Evolutionary conservation across 1,140 invertebrate species (phyloP).

Genomic region (Bombus confusus): DNA sequence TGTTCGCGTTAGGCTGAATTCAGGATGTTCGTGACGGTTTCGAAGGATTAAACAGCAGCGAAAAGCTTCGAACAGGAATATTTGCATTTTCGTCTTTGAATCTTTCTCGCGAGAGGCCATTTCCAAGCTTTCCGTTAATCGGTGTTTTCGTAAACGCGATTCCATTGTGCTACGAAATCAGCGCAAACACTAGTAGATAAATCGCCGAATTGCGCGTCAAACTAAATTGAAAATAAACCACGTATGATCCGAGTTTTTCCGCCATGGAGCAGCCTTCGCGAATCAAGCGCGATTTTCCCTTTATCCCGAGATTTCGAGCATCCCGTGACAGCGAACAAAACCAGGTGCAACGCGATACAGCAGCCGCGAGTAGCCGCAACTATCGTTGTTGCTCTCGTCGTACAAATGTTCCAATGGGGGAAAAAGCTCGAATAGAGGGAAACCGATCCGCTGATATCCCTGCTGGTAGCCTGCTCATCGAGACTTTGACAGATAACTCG

Average conservation of each 20-base stretch:
- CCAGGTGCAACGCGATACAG: conserved; percentile 14
- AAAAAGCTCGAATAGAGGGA: background rate
- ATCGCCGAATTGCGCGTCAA: background rate
- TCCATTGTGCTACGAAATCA: too few species aligned
- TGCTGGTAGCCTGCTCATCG: background rate
- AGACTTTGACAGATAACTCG: background rate
- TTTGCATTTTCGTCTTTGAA: too few species aligned
- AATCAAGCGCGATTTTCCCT: background rate
- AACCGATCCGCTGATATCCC: background rate
- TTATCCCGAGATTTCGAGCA: background rate
- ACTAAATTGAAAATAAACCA: too few species aligned
- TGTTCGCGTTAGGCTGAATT: background rate
- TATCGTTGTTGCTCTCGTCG: background rate
- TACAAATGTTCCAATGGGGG: background rate
- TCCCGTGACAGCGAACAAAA: background rate
- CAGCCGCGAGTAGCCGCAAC: background rate
- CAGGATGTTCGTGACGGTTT: too few species aligned
- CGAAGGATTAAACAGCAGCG: too few species aligned
- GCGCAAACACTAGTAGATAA: too few species aligned
- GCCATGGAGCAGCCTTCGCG: background rate
- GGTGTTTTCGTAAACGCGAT: too few species aligned
- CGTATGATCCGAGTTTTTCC: background rate
- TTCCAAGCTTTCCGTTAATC: too few species aligned
- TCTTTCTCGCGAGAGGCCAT: too few species aligned
- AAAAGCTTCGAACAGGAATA: too few species aligned